Evolutionary conservation across 2,888 invertebrate genomes (phyloP).

Genomic region (Mylabris sibirica): DNA sequence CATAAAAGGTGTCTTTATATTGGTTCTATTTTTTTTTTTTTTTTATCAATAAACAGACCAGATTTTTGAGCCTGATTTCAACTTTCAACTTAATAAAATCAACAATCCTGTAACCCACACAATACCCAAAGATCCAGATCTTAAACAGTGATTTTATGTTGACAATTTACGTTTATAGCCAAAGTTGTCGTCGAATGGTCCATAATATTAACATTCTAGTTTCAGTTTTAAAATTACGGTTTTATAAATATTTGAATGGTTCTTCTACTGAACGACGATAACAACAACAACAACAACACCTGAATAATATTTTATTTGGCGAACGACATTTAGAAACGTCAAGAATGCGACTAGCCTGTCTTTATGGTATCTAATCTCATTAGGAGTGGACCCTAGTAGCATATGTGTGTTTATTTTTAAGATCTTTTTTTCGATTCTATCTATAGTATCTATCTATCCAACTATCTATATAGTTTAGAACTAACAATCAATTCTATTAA

Average conservation of each 20-base stretch:
- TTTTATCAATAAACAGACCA: background rate
- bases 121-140: constrained; percentile 10
- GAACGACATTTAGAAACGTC: constrained; percentile 15
- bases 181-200: constrained; percentile 2
- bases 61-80: background rate
- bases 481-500: constrained; percentile 4
- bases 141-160: constrained; percentile 7
- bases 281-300: constrained; percentile 12
- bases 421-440: background rate
- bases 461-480: background rate
- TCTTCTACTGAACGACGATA: background rate
- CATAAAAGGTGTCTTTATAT: background rate
- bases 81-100: constrained; percentile 9
- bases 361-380: constrained; percentile 16
- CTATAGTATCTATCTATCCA: background rate
- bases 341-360: constrained; percentile 16
- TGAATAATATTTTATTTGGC: constrained; percentile 19
- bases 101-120: constrained; percentile 8
- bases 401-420: constrained; percentile 9
- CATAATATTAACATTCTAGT: constrained; percentile 7
- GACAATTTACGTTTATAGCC: constrained; percentile 3
- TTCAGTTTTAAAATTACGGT: background rate
- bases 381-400: constrained; percentile 9
- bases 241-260: constrained; percentile 2
- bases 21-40: background rate